A percentile compares a stretch with the other conserved stretches of the same genome.
These are phyloP conservation scores for Drosophila micromelanica DNA, from an alignment of 1,140 invertebrate species.

Conservation along the genomic window DNA sequence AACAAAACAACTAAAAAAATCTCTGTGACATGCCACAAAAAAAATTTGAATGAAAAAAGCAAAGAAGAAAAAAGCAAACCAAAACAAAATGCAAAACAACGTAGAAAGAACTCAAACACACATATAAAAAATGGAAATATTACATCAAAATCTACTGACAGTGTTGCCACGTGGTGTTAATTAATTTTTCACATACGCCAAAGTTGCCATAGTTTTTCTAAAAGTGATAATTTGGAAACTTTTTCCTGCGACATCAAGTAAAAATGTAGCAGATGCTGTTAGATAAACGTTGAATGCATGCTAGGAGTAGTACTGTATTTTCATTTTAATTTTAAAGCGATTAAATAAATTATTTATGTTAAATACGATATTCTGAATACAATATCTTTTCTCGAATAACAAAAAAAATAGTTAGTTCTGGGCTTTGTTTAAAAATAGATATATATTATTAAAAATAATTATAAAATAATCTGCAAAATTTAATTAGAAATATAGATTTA, in stretches of 20 bases:
- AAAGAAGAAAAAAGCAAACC: slow-evolving; percentile 27
- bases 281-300: not conserved
- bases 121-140: slow-evolving; percentile 38
- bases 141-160: slow-evolving; percentile 61
- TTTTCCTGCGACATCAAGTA: not conserved
- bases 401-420: too few species aligned
- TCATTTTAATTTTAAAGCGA: too few species aligned
- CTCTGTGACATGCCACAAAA: slow-evolving; percentile 60
- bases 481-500: too few species aligned
- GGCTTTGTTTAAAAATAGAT: too few species aligned
- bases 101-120: not conserved
- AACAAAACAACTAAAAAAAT: slow-evolving; percentile 75
- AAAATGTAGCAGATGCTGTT: slow-evolving; percentile 1
- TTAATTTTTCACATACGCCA: slow-evolving; percentile 66
- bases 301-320: too few species aligned
- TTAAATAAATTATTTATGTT: too few species aligned
- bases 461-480: too few species aligned
- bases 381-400: too few species aligned
- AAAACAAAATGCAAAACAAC: slow-evolving; percentile 47
- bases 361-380: too few species aligned
- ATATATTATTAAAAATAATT: too few species aligned
- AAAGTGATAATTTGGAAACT: slow-evolving; percentile 2
- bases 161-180: slow-evolving; percentile 74
- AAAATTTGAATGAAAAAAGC: slow-evolving; percentile 34
- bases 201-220: slow-evolving; percentile 24